These are phyloP conservation scores for Lottia gigantea DNA, from an alignment of 2,888 invertebrate genomes.

Conservation along the genomic window DNA sequence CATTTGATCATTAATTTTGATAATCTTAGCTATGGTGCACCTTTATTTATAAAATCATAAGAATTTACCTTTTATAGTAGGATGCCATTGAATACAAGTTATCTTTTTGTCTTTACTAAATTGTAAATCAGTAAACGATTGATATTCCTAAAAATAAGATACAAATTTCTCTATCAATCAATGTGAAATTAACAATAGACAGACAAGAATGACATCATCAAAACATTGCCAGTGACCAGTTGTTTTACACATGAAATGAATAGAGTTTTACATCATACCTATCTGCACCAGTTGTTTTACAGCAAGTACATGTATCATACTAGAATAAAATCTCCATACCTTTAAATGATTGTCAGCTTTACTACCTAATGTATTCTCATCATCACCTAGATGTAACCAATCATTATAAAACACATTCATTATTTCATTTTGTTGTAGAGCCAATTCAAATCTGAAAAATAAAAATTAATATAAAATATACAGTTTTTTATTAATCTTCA, in stretches of 20 bases:
- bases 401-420: conserved; percentile 68
- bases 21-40: too few species aligned
- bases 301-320: too few species aligned
- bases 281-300: too few species aligned
- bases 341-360: conserved; percentile 68
- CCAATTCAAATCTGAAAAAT: conserved; percentile 62
- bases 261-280: too few species aligned
- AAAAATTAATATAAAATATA: too few species aligned
- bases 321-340: conserved; percentile 38
- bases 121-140: conserved; percentile 69
- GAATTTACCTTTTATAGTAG: conserved; percentile 56
- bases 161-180: background rate
- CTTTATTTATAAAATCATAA: too few species aligned
- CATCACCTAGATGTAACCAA: conserved; percentile 63
- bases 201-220: too few species aligned
- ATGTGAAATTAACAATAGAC: background rate
- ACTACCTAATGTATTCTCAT: conserved; percentile 62
- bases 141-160: conserved; percentile 61
- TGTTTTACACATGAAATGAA: too few species aligned
- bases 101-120: conserved; percentile 67
- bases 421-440: conserved; percentile 68
- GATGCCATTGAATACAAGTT: conserved; percentile 68
- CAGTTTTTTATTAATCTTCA: too few species aligned
- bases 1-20: too few species aligned
- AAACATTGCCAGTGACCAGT: too few species aligned